Evolutionary conservation across 2,888 invertebrate genomes (phyloP), one percentile per base, ranked within the genome.

Genomic region (Conistra vaccinii): DNA sequence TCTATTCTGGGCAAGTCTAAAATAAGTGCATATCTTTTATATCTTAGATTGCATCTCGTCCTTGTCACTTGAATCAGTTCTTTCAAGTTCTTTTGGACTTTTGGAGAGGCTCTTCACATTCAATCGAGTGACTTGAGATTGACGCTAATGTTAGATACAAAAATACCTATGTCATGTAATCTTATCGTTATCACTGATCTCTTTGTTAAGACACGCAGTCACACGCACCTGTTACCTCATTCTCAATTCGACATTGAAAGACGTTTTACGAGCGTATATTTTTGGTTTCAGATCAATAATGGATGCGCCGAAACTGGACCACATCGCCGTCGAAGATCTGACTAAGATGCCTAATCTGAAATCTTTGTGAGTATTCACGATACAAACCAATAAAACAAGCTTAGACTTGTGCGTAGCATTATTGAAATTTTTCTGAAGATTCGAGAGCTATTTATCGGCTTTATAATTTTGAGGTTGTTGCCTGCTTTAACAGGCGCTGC

Each of bases 311-410:
- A 93, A 94, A 81, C 91, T 97, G 77, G 94, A 96, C 76, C 95
- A 96, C 76, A 95, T 97, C 29, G 97, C 95, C 70, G 96, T 97
- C 57, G 97, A 97, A 86, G 97, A 97, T 89, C 97, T 97, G 90
- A 93, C 95, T 45, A 95, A 97, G 89, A 97, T 97, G 92, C 96
- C 97, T 75, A 96, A 96, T 91, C 95, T 97, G 76, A 96, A 97
- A 93, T 97, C 97, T 74, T 95, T 97, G 97, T 97, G 92, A 97
- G 97, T 96, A 67, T 60, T 32, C 29, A 35, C n/a, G 35, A 61
- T 58, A 73, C 4, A 14, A 45, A 2, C 10, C n/a, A 53, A 53
- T 85, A 26, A 70, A 78, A 39, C 3, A 23, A 26, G 17, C 68
- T 60, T 68, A 80, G 60, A 83, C 35, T 69, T 45, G 45, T 60